Conservation (phyloP, 2,113 vertebrate species). For the Azemiops feae region DNA sequence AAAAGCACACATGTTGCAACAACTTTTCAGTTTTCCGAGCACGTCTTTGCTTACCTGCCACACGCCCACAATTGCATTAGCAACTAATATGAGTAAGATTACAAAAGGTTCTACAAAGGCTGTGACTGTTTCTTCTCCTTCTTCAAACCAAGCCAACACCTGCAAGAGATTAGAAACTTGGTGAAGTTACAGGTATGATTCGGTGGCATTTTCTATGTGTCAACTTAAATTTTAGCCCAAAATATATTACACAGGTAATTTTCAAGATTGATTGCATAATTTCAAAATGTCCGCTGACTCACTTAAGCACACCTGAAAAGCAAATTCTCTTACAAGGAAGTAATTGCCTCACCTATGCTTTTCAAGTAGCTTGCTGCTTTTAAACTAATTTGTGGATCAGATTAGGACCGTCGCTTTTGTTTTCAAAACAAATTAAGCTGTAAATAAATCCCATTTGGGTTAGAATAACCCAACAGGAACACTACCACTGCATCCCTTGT, state of each 20-base stretch:
- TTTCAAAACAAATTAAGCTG: neutral
- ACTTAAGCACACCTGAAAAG: neutral
- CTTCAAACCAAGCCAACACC: slow-evolving; percentile 99
- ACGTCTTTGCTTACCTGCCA: slow-evolving; percentile 88
- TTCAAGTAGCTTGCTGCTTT: slow-evolving; percentile 28
- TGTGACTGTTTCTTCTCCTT: slow-evolving; percentile 98
- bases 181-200: neutral
- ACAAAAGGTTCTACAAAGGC: slow-evolving; percentile 99
- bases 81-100: slow-evolving; percentile 97
- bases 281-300: neutral
- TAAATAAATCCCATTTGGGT: neutral
- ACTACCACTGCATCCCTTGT: neutral
- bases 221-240: neutral
- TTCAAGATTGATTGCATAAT: no score
- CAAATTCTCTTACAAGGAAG: slow-evolving; percentile 7
- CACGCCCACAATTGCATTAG: slow-evolving; percentile 97
- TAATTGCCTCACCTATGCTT: slow-evolving; percentile 21
- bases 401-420: neutral
- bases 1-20: no score
- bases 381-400: neutral
- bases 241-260: neutral
- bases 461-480: neutral
- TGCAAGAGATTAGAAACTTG: slow-evolving; percentile 64
- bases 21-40: neutral
- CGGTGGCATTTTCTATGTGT: neutral